These are phyloP conservation scores for Lagorchestes hirsutus DNA, from an alignment of 2,797 vertebrate species.

Conservation along the genomic window DNA sequence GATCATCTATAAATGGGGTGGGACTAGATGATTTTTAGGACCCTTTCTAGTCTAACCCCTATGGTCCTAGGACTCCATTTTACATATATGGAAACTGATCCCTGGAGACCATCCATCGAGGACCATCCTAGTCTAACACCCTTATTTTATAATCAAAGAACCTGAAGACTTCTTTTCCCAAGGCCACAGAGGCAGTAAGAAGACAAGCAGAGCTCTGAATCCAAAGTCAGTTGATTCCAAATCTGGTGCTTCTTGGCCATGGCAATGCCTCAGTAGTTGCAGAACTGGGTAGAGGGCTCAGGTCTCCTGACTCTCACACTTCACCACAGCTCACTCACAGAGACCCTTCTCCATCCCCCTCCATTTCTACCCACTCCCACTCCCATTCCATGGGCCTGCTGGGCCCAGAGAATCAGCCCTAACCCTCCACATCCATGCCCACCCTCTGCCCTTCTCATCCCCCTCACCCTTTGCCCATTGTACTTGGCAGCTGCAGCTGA, in stretches of 20 bases:
- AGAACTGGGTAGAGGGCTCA: neutral
- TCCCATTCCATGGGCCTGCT: neutral
- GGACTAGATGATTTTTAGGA: neutral
- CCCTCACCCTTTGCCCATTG: constrained; percentile 4
- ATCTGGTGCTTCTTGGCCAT: neutral
- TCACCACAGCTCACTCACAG: neutral
- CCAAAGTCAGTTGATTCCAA: neutral
- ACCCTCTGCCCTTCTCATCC: neutral
- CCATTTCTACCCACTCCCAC: neutral
- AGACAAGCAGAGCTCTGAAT: neutral
- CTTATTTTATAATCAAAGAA: neutral
- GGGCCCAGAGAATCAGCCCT: neutral
- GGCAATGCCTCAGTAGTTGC: neutral
- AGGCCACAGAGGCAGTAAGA: neutral
- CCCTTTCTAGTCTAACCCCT: neutral
- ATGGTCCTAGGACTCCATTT: neutral
- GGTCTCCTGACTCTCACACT: too few species aligned
- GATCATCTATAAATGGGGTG: neutral
- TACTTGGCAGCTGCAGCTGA: constrained; percentile 76
- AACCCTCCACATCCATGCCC: neutral
- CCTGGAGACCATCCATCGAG: neutral
- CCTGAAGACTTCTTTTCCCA: neutral
- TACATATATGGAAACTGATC: neutral
- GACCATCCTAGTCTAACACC: neutral
- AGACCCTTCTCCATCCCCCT: neutral